A percentile compares a stretch with the other conserved stretches of the same genome.
These are phyloP conservation scores for Pinctada fucata DNA, from an alignment of 2,888 invertebrate species.

Conservation along the genomic window DNA sequence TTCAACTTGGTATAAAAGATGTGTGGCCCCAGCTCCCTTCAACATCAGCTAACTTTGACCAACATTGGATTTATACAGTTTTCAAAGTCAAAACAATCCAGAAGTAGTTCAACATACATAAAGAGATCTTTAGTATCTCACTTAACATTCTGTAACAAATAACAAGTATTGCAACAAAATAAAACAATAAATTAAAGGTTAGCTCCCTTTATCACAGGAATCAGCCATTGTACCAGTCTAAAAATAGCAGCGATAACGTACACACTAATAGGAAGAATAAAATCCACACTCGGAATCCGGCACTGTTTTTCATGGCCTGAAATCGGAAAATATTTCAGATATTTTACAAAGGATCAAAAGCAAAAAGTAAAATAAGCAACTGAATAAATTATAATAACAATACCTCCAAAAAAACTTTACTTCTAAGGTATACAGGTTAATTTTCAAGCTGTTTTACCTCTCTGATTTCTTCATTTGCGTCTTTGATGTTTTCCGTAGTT, in stretches of 20 bases:
- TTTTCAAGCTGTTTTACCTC: slow-evolving; percentile 79
- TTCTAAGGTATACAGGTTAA: not conserved
- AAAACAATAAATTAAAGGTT: not conserved
- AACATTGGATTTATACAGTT: too few relatives aligned
- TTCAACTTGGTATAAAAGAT: too few relatives aligned
- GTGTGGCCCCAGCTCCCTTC: too few relatives aligned
- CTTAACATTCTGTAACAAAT: too few relatives aligned
- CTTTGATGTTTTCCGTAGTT: slow-evolving; percentile 95
- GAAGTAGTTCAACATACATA: too few relatives aligned
- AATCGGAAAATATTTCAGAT: slow-evolving; percentile 35
- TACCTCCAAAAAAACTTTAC: not conserved
- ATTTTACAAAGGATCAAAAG: too few relatives aligned
- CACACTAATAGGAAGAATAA: slow-evolving; percentile 96
- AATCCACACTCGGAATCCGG: slow-evolving; percentile 94
- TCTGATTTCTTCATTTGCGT: slow-evolving; percentile 97
- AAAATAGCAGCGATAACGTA: slow-evolving; percentile 95
- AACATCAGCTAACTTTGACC: too few relatives aligned
- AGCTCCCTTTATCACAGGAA: not conserved
- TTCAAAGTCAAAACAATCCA: too few relatives aligned
- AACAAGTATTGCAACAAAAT: too few relatives aligned
- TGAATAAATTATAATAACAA: too few relatives aligned
- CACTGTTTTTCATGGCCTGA: slow-evolving; percentile 95
- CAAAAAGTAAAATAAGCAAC: too few relatives aligned
- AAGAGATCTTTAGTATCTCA: too few relatives aligned
- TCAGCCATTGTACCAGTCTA: slow-evolving; percentile 96